phyloP scores from a whole-genome alignment of 1,140 invertebrate species.

The Pachyrhynchus sulphureomaculatus region DNA sequence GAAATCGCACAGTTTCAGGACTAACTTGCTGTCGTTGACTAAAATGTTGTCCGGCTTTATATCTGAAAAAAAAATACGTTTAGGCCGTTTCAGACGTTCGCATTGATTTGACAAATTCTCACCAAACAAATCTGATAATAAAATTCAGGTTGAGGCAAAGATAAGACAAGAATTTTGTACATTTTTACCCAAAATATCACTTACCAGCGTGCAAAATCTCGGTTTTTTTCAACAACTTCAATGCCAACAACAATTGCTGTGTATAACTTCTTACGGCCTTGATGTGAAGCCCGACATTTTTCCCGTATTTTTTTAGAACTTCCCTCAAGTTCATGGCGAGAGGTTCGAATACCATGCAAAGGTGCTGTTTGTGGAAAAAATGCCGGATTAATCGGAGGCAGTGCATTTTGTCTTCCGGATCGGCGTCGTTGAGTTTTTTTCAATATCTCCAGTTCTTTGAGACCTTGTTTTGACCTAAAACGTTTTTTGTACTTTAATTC shows the following conservation, averaged over 20 bases:
- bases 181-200: background rate
- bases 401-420: constrained; percentile 97
- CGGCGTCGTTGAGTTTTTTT: constrained; percentile 93
- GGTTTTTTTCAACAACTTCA: constrained; percentile 93
- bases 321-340: constrained; percentile 90
- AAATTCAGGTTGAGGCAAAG: too few species aligned
- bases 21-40: constrained; percentile 95
- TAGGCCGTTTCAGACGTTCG: too few species aligned
- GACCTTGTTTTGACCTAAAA: constrained; percentile 92
- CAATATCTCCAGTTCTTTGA: constrained; percentile 95
- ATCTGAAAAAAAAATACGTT: constrained; percentile 63
- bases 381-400: constrained; percentile 91
- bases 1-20: constrained; percentile 98
- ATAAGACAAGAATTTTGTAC: too few species aligned
- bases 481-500: constrained; percentile 80
- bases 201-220: constrained; percentile 88
- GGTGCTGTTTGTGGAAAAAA: constrained; percentile 95
- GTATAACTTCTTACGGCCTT: constrained; percentile 98
- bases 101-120: too few species aligned
- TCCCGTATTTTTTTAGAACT: constrained; percentile 97
- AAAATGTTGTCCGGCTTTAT: constrained; percentile 99
- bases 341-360: constrained; percentile 98
- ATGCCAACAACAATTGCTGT: constrained; percentile 91
- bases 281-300: constrained; percentile 94
- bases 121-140: too few species aligned